Evolutionary conservation across 1,140 invertebrate genomes (phyloP), one percentile per base, ranked within the genome.

Genomic region (Brachionus rubens): DNA sequence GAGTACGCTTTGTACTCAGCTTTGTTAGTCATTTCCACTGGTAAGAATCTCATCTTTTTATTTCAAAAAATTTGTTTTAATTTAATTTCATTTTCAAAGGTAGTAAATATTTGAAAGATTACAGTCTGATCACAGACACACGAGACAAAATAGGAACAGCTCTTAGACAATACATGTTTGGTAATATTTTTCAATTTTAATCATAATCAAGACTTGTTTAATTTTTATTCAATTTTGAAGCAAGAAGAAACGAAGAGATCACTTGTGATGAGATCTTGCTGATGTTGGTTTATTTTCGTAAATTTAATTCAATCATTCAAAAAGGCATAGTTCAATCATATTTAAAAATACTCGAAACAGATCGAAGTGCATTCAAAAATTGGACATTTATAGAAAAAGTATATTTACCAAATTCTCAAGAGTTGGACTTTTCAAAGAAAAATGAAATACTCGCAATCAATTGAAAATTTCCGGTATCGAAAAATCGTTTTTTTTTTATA

Each of bases 261-360:
- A 72, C 68, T 19, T 72, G 68, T 72, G 68, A 72, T 41, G 68
- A 72, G 41, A 72, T 72, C 48, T 50, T 72, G 36, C 16, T 72
- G 24, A 72, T 72, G 68, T 28, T 72, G 19, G 50, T 62, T 36
- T 40, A 40, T 50, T 2, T 70, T 30, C 24, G 59, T 3, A 36
- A 65, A 46, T 36, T 33, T 28, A 65, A 65, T 36, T 54, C 28
- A 28, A 48, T 72, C 10, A 50, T 72, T 36, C 43, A 72, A 40
- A 72, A 72, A 72, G 65, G 65, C 41, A 50, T 70, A 7, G 40
- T 21, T 47, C 24, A 28, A 16, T 12, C 65, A 1, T 70, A 46
- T 19, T 46, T 70, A 14, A 70, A 70, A 72, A 36, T 72, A 24
- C 28, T 50, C 26, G 68, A 72, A 33, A 21, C 26, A 6, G 68